A percentile compares a stretch with the other conserved stretches of the same genome.
These are phyloP conservation scores for Arctia plantaginis DNA, from an alignment of 2,888 invertebrate species.

Conservation along the genomic window DNA sequence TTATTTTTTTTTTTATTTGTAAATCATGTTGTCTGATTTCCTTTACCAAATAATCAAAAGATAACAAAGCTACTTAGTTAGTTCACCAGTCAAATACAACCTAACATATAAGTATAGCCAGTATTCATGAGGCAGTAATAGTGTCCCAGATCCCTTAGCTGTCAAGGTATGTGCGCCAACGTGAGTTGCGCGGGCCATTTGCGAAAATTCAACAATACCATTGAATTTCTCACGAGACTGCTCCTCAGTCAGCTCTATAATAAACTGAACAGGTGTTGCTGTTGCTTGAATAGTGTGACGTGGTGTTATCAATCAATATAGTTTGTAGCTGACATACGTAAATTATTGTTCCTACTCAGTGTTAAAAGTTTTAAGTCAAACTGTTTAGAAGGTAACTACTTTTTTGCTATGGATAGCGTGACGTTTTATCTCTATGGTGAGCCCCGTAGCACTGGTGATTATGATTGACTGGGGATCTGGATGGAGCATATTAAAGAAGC, in stretches of 20 bases:
- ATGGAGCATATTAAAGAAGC: background rate
- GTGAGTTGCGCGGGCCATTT: constrained; percentile 57
- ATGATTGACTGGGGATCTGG: too few relatives aligned
- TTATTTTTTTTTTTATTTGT: too few relatives aligned
- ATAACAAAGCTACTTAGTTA: background rate
- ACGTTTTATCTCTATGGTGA: background rate
- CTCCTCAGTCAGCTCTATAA: constrained; percentile 51
- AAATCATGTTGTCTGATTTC: too few relatives aligned
- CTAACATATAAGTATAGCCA: constrained; percentile 19
- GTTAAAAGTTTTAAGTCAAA: background rate
- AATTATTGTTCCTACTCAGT: background rate
- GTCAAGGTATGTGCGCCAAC: constrained; percentile 47
- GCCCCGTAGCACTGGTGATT: background rate
- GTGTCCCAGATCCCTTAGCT: constrained; percentile 54
- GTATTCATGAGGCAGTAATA: constrained; percentile 50
- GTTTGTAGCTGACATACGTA: background rate
- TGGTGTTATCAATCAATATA: constrained; percentile 23
- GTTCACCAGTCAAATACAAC: constrained; percentile 7
- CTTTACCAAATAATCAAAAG: background rate
- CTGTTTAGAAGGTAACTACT: too few relatives aligned
- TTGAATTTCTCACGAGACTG: constrained; percentile 60
- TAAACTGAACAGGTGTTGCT: constrained; percentile 45
- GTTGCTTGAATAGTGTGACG: constrained; percentile 42
- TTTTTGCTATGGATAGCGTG: too few relatives aligned
- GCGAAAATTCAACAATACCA: constrained; percentile 66